Conservation (phyloP, 2,797 vertebrate species). For the Rhinatrema bivittatum region DNA sequence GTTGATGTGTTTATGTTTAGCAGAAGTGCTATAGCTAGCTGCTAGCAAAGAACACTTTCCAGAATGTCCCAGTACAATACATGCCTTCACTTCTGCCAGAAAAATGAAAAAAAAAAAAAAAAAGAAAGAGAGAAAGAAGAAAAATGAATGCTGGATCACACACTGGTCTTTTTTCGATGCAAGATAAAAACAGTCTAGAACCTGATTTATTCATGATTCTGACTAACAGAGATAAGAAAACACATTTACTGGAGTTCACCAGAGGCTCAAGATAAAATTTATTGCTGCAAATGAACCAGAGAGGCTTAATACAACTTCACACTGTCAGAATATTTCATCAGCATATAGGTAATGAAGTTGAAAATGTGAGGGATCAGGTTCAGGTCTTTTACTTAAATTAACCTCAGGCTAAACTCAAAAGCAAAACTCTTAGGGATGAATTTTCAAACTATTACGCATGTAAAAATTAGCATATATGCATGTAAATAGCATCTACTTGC, state of each 20-base stretch:
- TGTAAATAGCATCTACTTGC: no score
- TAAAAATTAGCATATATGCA: no score
- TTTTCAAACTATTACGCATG: no score
- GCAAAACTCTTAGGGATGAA: no score
- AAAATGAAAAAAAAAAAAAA: constrained; percentile 7
- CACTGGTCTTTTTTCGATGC: neutral
- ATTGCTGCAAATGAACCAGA: constrained; percentile 5
- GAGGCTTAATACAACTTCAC: constrained; percentile 5
- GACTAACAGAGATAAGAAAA: constrained; percentile 46
- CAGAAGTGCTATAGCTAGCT: no score
- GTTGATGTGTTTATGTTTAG: no score
- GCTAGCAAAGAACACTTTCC: neutral
- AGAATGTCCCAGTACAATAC: constrained; percentile 9
- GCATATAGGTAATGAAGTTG: constrained; percentile 16
- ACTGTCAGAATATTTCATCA: constrained; percentile 20
- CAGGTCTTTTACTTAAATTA: neutral
- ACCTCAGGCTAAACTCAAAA: no score
- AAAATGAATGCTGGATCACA: constrained; percentile 2
- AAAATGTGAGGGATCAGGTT: constrained; percentile 15
- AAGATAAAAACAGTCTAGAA: constrained; percentile 7
- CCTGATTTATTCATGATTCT: constrained; percentile 32
- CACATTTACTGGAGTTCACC: constrained; percentile 30
- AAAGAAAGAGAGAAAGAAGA: no score
- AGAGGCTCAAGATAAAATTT: constrained; percentile 28
- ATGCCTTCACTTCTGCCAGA: neutral